These are phyloP conservation scores for Phalacrocorax aristotelis DNA, from an alignment of 2,113 vertebrate genomes.

Conservation along the genomic window DNA sequence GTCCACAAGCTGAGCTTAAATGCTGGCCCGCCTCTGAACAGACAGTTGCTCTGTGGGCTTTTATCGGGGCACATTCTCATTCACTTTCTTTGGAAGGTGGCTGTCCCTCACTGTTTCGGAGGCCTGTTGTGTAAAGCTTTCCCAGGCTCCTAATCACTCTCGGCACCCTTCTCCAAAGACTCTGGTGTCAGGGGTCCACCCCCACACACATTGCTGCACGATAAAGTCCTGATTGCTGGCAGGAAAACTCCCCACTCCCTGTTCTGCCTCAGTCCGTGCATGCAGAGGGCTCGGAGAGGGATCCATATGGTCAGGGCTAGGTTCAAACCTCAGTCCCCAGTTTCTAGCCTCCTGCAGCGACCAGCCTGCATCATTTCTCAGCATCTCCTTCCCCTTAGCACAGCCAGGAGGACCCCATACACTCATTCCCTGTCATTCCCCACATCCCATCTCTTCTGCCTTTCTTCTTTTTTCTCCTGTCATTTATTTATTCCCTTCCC, in stretches of 20 bases:
- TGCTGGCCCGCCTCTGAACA: accelerated
- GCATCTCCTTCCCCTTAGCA: neutral
- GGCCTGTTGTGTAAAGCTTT: neutral
- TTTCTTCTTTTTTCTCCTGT: neutral
- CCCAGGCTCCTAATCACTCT: slow-evolving; percentile 51
- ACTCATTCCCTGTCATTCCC: neutral
- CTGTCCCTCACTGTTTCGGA: neutral
- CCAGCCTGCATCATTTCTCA: neutral
- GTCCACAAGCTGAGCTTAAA: neutral
- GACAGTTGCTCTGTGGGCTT: neutral
- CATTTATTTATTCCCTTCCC: neutral
- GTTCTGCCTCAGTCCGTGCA: neutral
- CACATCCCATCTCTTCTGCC: neutral
- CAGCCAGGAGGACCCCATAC: neutral
- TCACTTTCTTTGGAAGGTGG: neutral
- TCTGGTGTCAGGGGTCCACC: slow-evolving; percentile 59
- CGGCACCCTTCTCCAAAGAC: neutral
- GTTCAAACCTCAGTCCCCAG: neutral
- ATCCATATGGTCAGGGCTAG: neutral
- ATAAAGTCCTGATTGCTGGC: slow-evolving; percentile 5
- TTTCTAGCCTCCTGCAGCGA: neutral
- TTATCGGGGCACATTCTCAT: neutral
- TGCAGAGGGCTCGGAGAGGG: neutral
- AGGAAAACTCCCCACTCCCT: neutral
- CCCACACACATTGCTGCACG: slow-evolving; percentile 22